Conservation (phyloP, 2,113 vertebrate species). For the Mionectes macconnelli region DNA sequence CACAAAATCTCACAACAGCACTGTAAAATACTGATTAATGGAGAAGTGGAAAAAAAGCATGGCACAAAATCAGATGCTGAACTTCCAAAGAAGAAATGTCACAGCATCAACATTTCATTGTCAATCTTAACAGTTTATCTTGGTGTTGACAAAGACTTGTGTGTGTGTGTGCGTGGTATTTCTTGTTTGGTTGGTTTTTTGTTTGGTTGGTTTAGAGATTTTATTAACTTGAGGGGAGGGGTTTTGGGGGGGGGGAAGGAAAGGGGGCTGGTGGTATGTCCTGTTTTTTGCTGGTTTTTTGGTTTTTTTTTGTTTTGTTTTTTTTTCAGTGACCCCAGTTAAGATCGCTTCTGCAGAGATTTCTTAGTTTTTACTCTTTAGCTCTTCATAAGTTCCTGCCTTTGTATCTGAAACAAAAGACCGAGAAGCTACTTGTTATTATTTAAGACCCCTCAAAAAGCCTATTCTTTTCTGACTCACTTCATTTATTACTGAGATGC, state of each 20-base stretch:
- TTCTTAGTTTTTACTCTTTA: neutral
- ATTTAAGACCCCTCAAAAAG: neutral
- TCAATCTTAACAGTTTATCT: neutral
- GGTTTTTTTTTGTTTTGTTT: no score
- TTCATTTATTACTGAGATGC: neutral
- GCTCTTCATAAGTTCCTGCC: neutral
- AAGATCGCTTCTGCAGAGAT: neutral
- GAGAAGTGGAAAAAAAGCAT: neutral
- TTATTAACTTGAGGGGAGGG: neutral
- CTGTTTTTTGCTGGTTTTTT: neutral
- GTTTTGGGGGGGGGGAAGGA: neutral
- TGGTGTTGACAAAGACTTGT: neutral
- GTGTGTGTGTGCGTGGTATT: neutral
- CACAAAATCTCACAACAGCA: neutral
- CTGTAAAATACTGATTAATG: neutral
- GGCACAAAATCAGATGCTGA: neutral
- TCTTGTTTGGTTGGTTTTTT: neutral
- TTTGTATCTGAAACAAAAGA: neutral
- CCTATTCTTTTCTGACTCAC: neutral
- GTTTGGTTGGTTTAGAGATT: neutral
- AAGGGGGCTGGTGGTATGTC: neutral
- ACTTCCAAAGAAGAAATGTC: neutral
- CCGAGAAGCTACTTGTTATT: neutral
- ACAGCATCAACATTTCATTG: neutral
- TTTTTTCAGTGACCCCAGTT: neutral